These are phyloP conservation scores for Piliocolobus tephrosceles DNA, from an alignment of 2,113 vertebrate genomes.

Conservation along the genomic window DNA sequence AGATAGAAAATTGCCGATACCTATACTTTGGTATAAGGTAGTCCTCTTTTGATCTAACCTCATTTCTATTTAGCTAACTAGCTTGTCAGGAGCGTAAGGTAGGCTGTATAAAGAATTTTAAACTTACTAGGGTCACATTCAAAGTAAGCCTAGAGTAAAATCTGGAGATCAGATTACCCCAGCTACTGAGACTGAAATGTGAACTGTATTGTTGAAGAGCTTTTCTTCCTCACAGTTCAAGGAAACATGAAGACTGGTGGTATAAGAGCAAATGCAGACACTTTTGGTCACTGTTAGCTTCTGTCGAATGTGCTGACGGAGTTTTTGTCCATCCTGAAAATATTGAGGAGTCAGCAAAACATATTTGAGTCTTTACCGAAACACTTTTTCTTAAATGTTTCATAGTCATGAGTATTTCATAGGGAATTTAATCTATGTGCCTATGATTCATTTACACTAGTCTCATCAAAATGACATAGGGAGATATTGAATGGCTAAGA, in stretches of 20 bases:
- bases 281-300: background rate
- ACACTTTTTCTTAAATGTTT: background rate
- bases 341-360: background rate
- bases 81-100: background rate
- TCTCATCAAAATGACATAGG: conserved; percentile 41
- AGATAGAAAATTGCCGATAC: background rate
- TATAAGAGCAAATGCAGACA: background rate
- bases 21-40: background rate
- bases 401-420: background rate
- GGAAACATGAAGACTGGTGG: background rate
- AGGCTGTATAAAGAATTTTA: background rate
- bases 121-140: background rate
- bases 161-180: background rate
- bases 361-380: background rate
- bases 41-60: background rate
- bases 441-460: conserved; percentile 50
- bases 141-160: background rate
- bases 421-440: conserved; percentile 36
- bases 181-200: background rate
- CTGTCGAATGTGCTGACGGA: background rate
- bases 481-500: background rate
- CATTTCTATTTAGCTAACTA: background rate
- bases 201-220: background rate
- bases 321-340: background rate
- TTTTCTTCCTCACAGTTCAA: background rate